Base-by-base conservation (phyloP, 2,888 invertebrate species). In the Deilephila porcellus region DNA sequence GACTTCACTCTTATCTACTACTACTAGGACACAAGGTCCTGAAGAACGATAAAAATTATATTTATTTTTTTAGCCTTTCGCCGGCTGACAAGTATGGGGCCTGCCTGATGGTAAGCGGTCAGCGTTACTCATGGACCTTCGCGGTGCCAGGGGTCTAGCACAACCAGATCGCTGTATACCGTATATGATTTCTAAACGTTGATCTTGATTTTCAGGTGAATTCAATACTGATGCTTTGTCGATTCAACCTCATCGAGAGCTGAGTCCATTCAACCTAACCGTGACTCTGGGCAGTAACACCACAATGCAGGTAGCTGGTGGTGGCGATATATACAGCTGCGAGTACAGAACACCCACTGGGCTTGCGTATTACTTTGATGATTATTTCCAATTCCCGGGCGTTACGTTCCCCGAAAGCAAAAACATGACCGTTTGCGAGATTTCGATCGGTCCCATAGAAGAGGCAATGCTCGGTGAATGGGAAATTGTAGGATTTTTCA, bases 401-500 rank as follows among this genome's bases (percentile, higher is more conserved):
- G 80, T 84, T n/a, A 71, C 75, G 0, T 79, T 88, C 64, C 75
- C 73, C 0, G 72, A 74, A 32, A 72, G 71, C 5, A 74, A 70
- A 3, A 74, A 71, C 0, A 64, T 37, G 29, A 72, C 74, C 32
- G 72, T 75, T 6, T 89, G 88, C 74, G 74, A 74, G 11, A 72
- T 86, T 25, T 73, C 76, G 53, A 75, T 88, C 32, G 82, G 80
- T 17, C 84, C 86, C 34, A 76, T 87, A 8, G 80, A 80, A 37
- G 74, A 81, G 67, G 72, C 79, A 11, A 74, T 83, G 75, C 70
- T 86, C 0, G 89, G 89, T 4, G 74, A 82, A 63, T 89, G 88
- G 88, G 79, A 76, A 52, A 37, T 89, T 2, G 78, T 81, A 74
- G 88, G 85, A 20, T 88, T 86, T 74, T 89, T 89, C 75, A 84